Evolutionary conservation across 2,888 invertebrate species (phyloP), one percentile per base, ranked within the genome.

Genomic region (Oscheius onirici): DNA sequence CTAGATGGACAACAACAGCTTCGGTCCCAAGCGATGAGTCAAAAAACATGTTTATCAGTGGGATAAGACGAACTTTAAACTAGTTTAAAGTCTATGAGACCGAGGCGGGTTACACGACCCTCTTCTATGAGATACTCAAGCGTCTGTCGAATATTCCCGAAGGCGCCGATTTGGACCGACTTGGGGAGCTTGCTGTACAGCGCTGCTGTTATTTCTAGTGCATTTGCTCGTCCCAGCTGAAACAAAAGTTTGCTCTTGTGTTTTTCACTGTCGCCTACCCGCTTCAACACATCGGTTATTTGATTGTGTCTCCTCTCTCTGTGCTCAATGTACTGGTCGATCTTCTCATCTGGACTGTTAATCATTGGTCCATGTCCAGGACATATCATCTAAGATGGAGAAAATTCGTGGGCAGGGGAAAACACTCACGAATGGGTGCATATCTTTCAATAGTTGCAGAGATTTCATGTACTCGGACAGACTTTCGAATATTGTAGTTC

Each of bases 401-500:
- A 54, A 54, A 22, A 17, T n/a, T 22, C 13, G 11, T 11, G 34
- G 41, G 26, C 34, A 28, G 10, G 17, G n/a, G n/a, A 54, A 40
- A 87, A 34, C 34, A 34, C 34, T 34, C 8, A 34, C 34, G 34
- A 8, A 86, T 0, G 96, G 94, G 43, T 92, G 90, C 46, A 94
- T 87, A 0, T 91, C 89, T 57, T 93, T 89, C 83, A 97, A 93
- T 80, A 89, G 91, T 3, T 93, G 88, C 82, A 99, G 90, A 24
- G 96, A 95, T 34, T 91, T 90, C 93, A 99, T 93, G 86, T 97
- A 99, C 67, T 92, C 92, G 84, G 91, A 91, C 6, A 97, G 90
- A 88, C 97, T 94, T 89, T 97, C 96, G 89, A 99, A 97, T 0
- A 96, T 93, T 0, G 95, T 92, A 0, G 96, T 95, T 1, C 95